Base-by-base conservation (phyloP, 2,888 invertebrate species). In the Rhamnusium bicolor region DNA sequence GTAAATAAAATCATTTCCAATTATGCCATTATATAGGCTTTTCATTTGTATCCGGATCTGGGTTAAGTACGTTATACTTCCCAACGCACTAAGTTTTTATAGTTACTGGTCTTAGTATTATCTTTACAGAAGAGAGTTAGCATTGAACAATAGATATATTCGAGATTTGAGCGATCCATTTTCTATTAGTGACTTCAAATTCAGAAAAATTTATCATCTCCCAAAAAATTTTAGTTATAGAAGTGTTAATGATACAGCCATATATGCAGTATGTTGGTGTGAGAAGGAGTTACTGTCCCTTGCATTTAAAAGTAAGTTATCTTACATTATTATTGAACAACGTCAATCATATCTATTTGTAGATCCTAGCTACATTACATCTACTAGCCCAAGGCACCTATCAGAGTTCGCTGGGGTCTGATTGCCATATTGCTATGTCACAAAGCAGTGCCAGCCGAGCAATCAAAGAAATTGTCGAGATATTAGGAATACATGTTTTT, bases 381-480 rank as follows among this genome's bases (percentile, higher is more conserved):
- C 29, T 32, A 4, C 1, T 32, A 32, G 29, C 29, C 5, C 29
- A 32, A 32, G 29, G 29, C 5, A 29, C 24, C 8, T 24, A 56
- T 56, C 56, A 54, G 21, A 27, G 54, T 19, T 54, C 54, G 12
- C 18, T 54, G 7, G 19, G 21, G 3, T 24, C 24, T 24, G 24
- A 24, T 24, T 24, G 24, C 6, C 19, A 54, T 10, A n/a, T 54
- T 12, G 54, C 54, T 5, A 54, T 54, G 19, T 54, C 54, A 5
- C 54, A 54, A n/a, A 21, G 24, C n/a, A 54, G 54, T 54, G 54
- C 54, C 18, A 19, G 54, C 27, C 21, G 54, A n/a, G 54, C 19
- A 21, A 54, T 12, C 54, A 21, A 54, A 24, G 24, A 24, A 24
- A 24, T 24, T 24, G 24, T 24, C 2, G 6, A 2, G 24, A 24